phyloP scores from a whole-genome alignment of 2,888 invertebrate genomes.

The Ochropleura plecta region DNA sequence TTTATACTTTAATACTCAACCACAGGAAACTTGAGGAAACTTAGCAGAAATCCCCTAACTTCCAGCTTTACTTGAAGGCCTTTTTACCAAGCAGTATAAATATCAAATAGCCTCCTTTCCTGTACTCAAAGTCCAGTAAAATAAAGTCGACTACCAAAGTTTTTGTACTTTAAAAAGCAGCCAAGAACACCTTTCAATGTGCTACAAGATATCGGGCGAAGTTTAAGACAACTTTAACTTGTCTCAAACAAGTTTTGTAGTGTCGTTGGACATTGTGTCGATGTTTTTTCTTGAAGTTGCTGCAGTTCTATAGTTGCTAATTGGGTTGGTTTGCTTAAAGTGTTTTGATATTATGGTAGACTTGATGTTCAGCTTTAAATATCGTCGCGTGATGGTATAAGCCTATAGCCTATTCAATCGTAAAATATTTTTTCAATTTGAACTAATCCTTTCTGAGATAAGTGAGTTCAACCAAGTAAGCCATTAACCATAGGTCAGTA shows the following conservation, averaged over 20 bases:
- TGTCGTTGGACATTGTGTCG: constrained; percentile 62
- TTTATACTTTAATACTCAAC: constrained; percentile 23
- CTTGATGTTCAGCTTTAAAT: too few relatives aligned
- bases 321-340: neutral
- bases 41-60: constrained; percentile 21
- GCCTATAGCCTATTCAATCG: too few relatives aligned
- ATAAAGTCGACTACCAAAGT: constrained; percentile 59
- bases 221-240: constrained; percentile 77
- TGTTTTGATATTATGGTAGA: too few relatives aligned
- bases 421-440: too few relatives aligned
- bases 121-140: constrained; percentile 55
- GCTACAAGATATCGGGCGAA: constrained; percentile 68
- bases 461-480: too few relatives aligned
- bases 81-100: constrained; percentile 48
- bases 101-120: constrained; percentile 45
- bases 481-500: too few relatives aligned
- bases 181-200: constrained; percentile 67
- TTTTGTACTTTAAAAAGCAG: constrained; percentile 63
- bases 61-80: constrained; percentile 23
- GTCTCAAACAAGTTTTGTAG: constrained; percentile 68
- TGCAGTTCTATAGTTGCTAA: neutral
- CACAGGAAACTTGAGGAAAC: constrained; percentile 11
- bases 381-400: too few relatives aligned
- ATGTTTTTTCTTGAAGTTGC: constrained; percentile 34
- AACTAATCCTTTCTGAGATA: too few relatives aligned